Evolutionary conservation across 2,797 vertebrate species (phyloP).

Genomic region (Gymnopithys bicolor): DNA sequence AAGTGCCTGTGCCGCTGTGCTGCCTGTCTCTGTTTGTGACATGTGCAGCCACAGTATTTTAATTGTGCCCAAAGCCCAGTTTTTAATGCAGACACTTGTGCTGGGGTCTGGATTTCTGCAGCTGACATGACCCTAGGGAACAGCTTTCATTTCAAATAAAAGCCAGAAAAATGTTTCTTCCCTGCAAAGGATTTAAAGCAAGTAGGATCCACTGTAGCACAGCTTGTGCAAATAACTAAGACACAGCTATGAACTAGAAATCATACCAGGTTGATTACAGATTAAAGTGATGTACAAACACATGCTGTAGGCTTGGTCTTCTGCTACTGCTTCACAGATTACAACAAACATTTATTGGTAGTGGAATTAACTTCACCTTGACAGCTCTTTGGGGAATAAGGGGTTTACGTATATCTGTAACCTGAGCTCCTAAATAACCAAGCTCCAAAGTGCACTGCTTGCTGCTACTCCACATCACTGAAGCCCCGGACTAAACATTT

Average conservation of each 20-base stretch:
- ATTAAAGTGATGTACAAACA: background rate
- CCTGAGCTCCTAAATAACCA: background rate
- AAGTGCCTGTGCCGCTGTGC: background rate
- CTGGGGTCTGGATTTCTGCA: slow-evolving; percentile 38
- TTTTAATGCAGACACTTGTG: slow-evolving; percentile 34
- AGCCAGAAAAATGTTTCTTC: slow-evolving; percentile 10
- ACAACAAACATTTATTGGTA: background rate
- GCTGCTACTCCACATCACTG: background rate
- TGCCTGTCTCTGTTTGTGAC: slow-evolving; percentile 14
- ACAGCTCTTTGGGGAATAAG: background rate
- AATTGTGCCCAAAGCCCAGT: slow-evolving; percentile 3
- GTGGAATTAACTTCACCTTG: slow-evolving; percentile 1
- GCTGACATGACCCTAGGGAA: slow-evolving; percentile 22
- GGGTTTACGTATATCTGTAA: background rate
- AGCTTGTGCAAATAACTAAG: background rate
- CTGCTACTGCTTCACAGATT: background rate
- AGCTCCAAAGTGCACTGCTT: background rate
- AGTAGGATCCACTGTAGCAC: background rate
- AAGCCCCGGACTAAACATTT: background rate
- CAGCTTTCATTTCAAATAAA: slow-evolving; percentile 48
- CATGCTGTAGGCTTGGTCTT: background rate
- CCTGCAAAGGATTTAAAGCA: background rate
- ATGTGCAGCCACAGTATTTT: background rate
- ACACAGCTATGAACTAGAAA: background rate
- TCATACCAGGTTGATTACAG: background rate